Conservation (phyloP, 2,797 vertebrate genomes). For the Eurystomus glaucurus region DNA sequence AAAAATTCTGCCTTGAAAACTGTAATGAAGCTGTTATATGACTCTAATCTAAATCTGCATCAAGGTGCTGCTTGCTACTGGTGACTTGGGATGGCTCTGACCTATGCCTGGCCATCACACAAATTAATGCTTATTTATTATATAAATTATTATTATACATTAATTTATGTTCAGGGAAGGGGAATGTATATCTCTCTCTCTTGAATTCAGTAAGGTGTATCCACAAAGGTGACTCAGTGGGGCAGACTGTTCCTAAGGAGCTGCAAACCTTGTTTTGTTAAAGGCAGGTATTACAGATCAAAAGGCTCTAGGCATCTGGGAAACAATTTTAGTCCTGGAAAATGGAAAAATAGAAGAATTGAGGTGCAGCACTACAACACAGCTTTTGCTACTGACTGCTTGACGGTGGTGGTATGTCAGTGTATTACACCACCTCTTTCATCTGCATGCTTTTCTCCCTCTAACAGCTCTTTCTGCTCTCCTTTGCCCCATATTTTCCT, state of each 20-base stretch:
- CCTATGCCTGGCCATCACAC: not conserved
- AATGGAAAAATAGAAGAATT: not conserved
- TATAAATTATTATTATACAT: not conserved
- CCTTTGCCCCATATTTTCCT: not conserved
- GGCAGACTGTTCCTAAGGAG: not conserved
- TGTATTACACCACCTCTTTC: not conserved
- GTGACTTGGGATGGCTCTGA: not conserved
- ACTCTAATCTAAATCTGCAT: not conserved
- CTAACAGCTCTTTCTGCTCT: not conserved
- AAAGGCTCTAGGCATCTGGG: not conserved
- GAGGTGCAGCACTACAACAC: not conserved
- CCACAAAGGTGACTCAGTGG: not conserved
- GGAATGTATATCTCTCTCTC: not conserved
- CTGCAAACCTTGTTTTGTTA: not conserved
- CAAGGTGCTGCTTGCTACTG: not conserved
- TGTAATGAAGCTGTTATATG: not conserved
- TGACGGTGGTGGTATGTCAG: fast-evolving
- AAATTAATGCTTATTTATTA: not conserved
- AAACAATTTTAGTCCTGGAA: not conserved
- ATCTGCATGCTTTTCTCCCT: not conserved
- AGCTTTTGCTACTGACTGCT: not conserved
- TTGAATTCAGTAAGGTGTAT: not conserved
- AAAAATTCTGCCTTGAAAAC: not conserved
- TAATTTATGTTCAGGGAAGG: not conserved
- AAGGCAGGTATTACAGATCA: not conserved